A percentile compares a stretch with the other conserved stretches of the same genome.
phyloP scores from a whole-genome alignment of 2,888 invertebrate genomes.

The Chirona hameri region DNA sequence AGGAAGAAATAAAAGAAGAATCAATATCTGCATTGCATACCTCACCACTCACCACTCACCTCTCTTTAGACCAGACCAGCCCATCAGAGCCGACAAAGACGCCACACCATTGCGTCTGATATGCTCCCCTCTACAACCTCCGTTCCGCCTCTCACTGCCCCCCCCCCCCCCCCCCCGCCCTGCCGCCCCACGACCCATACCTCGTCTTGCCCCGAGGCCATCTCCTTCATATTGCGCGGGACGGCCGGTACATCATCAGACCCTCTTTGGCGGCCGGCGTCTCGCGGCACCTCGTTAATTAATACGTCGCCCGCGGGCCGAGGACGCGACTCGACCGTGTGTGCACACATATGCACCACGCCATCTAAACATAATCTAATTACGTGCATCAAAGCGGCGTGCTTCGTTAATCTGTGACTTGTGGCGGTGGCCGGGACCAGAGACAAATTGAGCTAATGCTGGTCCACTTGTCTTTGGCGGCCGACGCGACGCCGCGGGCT shows the following conservation, averaged over 20 bases:
- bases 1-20: too few species aligned
- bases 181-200: too few species aligned
- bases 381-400: conserved; percentile 8
- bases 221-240: background rate
- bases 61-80: too few species aligned
- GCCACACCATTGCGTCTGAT: too few species aligned
- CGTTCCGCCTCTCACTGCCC: too few species aligned
- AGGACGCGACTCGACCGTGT: background rate
- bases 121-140: too few species aligned
- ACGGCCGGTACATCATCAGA: background rate
- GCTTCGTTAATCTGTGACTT: conserved; percentile 25
- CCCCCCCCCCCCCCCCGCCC: too few species aligned
- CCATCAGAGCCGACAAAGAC: too few species aligned
- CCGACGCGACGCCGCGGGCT: conserved; percentile 8
- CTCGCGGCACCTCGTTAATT: conserved; percentile 12
- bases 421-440: background rate
- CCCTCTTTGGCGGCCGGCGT: background rate
- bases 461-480: background rate
- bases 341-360: background rate
- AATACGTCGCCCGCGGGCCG: background rate
- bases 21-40: too few species aligned
- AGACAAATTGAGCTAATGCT: conserved; percentile 23
- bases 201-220: background rate
- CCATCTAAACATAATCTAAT: conserved; percentile 25
- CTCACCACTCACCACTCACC: too few species aligned